Evolutionary conservation across 1,140 invertebrate genomes (phyloP).

Genomic region (Aleiodes sp.): DNA sequence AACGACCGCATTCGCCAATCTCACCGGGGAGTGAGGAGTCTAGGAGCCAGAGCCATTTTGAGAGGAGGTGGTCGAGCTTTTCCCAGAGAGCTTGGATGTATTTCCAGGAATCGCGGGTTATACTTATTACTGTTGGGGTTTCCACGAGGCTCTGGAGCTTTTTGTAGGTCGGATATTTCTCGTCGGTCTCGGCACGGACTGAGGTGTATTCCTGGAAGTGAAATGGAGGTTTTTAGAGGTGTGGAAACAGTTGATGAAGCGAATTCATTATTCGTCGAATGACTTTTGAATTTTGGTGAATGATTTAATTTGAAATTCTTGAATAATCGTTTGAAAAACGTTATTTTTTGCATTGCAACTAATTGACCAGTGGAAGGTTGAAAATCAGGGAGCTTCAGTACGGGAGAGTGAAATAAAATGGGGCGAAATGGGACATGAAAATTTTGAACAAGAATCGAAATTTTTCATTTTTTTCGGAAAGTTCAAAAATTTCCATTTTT

Average conservation of each 20-base stretch:
- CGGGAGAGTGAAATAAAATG: no score
- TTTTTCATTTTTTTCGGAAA: no score
- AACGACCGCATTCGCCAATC: slow-evolving; percentile 86
- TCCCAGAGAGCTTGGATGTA: slow-evolving; percentile 81
- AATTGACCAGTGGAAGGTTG: no score
- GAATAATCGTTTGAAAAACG: no score
- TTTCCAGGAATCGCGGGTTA: slow-evolving; percentile 82
- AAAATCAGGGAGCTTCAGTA: no score
- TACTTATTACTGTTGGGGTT: slow-evolving; percentile 79
- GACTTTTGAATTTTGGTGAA: no score
- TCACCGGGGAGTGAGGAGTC: slow-evolving; percentile 86
- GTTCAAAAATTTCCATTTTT: no score
- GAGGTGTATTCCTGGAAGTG: slow-evolving; percentile 74
- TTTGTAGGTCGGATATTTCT: slow-evolving; percentile 74
- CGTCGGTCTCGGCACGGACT: slow-evolving; percentile 76
- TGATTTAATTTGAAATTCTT: no score
- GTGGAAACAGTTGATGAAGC: background rate
- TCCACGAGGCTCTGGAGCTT: slow-evolving; percentile 81
- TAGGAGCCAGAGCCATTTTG: slow-evolving; percentile 85
- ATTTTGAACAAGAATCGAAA: no score
- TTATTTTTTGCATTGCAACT: no score
- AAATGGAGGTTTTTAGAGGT: background rate
- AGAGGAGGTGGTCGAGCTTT: slow-evolving; percentile 75
- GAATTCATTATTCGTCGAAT: no score
- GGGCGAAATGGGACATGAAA: no score